Conservation (phyloP, 2,888 invertebrate species). For the Atethmia centrago region DNA sequence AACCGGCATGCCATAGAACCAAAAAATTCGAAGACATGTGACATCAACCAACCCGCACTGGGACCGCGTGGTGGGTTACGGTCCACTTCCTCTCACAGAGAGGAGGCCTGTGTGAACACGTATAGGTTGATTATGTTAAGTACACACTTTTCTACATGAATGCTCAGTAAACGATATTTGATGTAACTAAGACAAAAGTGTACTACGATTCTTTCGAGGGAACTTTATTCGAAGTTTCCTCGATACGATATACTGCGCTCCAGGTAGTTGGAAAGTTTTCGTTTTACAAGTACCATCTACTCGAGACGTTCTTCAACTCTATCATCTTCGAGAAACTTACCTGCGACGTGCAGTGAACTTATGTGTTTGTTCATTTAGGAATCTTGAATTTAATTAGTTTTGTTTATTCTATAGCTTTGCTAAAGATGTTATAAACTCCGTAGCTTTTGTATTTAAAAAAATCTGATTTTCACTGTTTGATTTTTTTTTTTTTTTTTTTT, state of each 20-base stretch:
- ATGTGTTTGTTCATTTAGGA: background rate
- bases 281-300: background rate
- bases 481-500: too few species aligned
- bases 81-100: too few species aligned
- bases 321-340: background rate
- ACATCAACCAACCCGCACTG: too few species aligned
- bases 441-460: background rate
- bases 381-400: background rate
- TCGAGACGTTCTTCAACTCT: constrained; percentile 12
- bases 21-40: too few species aligned
- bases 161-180: background rate
- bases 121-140: too few species aligned
- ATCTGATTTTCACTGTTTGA: background rate
- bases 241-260: background rate
- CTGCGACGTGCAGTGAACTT: background rate
- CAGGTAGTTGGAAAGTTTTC: constrained; percentile 8
- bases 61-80: too few species aligned
- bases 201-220: background rate
- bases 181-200: background rate
- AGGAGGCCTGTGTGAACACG: too few species aligned
- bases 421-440: background rate
- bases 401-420: background rate
- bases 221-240: background rate
- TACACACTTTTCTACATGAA: too few species aligned
- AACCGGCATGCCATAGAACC: too few species aligned